A percentile compares a stretch with the other conserved stretches of the same genome.
phyloP scores from a whole-genome alignment of 2,113 vertebrate species.

The Conger conger region DNA sequence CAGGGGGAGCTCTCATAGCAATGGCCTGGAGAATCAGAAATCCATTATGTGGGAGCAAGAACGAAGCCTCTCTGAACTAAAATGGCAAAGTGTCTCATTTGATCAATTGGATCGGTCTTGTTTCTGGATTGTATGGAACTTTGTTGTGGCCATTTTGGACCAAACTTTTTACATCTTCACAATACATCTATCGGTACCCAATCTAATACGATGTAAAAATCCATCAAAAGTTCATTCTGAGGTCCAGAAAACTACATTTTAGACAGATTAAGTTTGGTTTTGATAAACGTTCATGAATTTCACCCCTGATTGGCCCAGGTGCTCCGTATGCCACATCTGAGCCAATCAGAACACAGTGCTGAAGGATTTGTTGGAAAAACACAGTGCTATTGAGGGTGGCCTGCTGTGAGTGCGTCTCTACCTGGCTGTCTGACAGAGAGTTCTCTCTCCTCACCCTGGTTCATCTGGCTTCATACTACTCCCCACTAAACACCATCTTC shows the following conservation, averaged over 20 bases:
- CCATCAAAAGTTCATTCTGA: background rate
- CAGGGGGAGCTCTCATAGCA: slow-evolving; percentile 31
- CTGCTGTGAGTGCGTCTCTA: slow-evolving; percentile 48
- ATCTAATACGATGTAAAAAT: background rate
- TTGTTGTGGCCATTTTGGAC: background rate
- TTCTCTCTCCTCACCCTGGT: slow-evolving; percentile 45
- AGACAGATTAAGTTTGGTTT: background rate
- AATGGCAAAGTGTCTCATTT: background rate
- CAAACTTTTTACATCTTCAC: background rate
- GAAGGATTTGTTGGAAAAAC: background rate
- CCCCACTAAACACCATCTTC: slow-evolving; percentile 57
- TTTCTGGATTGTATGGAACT: background rate
- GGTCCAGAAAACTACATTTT: background rate
- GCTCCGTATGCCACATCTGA: background rate
- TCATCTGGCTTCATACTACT: slow-evolving; percentile 58
- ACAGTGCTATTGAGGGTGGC: slow-evolving; percentile 7
- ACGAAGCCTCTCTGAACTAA: background rate
- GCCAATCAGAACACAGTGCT: background rate
- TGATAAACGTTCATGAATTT: background rate
- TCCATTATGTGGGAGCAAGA: background rate
- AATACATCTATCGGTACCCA: no score
- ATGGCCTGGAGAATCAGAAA: slow-evolving; percentile 19
- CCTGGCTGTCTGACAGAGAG: slow-evolving; percentile 40
- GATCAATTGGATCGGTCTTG: background rate
- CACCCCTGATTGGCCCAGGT: background rate